These are phyloP conservation scores for Mionectes olivaceus DNA, from an alignment of 2,797 vertebrate species.

Conservation along the genomic window DNA sequence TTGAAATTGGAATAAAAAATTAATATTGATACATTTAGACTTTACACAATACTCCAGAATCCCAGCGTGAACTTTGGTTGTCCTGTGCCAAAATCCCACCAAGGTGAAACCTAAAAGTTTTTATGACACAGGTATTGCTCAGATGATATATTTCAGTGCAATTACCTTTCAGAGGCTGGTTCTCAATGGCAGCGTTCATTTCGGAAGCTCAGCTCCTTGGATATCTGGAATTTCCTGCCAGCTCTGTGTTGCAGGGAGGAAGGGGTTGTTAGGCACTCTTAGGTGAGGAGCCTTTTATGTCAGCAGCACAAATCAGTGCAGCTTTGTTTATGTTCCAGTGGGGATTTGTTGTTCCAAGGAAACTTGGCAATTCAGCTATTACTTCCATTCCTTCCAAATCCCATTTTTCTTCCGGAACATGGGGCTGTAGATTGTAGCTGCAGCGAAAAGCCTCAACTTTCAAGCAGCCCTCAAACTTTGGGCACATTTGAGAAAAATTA, in stretches of 20 bases:
- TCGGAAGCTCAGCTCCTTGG: not conserved
- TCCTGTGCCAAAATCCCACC: not conserved
- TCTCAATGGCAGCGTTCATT: constrained; percentile 11
- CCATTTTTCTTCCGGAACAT: not conserved
- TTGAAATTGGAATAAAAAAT: not conserved
- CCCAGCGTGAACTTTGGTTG: not conserved
- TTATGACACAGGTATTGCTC: not conserved
- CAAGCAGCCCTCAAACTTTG: not conserved
- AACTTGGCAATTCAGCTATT: not conserved
- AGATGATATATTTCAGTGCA: not conserved
- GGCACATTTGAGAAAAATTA: not conserved
- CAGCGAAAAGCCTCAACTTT: not conserved
- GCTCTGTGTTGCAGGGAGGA: not conserved
- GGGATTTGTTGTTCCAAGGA: not conserved
- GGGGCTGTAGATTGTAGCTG: not conserved
- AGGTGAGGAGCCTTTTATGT: not conserved
- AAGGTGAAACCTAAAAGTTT: not conserved
- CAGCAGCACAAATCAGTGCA: not conserved
- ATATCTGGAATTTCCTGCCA: constrained; percentile 20
- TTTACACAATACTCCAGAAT: not conserved
- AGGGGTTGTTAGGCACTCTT: not conserved
- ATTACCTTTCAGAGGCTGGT: not conserved
- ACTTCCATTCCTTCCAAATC: not conserved
- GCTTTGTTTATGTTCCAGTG: not conserved
- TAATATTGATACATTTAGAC: not conserved